Evolutionary conservation across 1,140 invertebrate species (phyloP), one percentile per base, ranked within the genome.

Genomic region (Cylas formicarius): DNA sequence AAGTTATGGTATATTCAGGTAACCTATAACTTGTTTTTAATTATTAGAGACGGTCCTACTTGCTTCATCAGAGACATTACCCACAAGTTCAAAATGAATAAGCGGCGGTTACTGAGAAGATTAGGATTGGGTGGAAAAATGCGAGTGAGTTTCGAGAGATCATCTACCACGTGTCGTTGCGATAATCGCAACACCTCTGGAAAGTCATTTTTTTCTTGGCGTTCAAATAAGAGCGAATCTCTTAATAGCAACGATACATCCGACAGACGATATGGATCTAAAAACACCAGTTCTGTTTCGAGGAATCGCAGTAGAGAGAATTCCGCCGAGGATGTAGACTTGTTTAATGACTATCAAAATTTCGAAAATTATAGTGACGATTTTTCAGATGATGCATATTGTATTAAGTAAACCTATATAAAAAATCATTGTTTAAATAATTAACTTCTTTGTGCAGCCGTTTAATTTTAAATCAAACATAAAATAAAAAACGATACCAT

Each of bases 41-140:
- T 31, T 41, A 31, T 17, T n/a, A 41, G 38, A 10, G 38, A 41
- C 4, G 38, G 38, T 1, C 38, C 38, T 2, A 2, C 10, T 26
- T 41, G 38, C 7, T 41, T 41, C 16, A 13, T 41, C 22, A 20
- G 27, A 9, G 38, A 41, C 7, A 41, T 41, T 19, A 18, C n/a
- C n/a, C 32, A 29, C 26, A 14, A 29, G 20, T 17, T 18, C 14
- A 41, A 41, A 20, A 24, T 19, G 8, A 31, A 31, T 17, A 13
- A 31, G n/a, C 19, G 26, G 16, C 29, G 20, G 16, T 31, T 31
- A 19, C 10, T 41, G 3, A 41, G 21, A 6, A 17, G 13, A 13
- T 31, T 41, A 17, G 38, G 38, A 16, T 18, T 41, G 21, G 11
- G 23, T 8, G 16, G 16, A 10, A 28, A 26, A 31, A 28, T 14